A percentile compares a stretch with the other conserved stretches of the same genome.
Evolutionary conservation across 2,888 invertebrate species (phyloP).

Genomic region (Athalia cordata): DNA sequence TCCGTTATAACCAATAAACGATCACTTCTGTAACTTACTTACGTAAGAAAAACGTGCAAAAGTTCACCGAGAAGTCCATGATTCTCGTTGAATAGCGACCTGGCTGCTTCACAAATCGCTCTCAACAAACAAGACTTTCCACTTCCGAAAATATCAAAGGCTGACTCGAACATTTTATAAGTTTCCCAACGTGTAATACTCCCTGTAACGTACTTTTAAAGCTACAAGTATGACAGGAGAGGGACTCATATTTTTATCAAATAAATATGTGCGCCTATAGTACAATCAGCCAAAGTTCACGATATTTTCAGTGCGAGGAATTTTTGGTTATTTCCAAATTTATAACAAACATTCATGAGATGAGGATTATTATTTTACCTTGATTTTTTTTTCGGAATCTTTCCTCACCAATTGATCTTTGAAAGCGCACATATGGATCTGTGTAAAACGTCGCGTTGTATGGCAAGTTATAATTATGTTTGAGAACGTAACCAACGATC

Average conservation of each 20-base stretch:
- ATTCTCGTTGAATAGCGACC: slow-evolving; percentile 79
- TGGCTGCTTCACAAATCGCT: slow-evolving; percentile 86
- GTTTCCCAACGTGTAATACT: slow-evolving; percentile 65
- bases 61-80: slow-evolving; percentile 85
- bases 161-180: slow-evolving; percentile 66
- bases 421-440: slow-evolving; percentile 72
- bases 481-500: slow-evolving; percentile 74
- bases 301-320: too few relatives aligned
- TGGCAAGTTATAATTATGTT: slow-evolving; percentile 72
- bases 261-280: not conserved
- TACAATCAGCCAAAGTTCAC: too few relatives aligned
- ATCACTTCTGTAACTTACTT: slow-evolving; percentile 51
- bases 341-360: not conserved
- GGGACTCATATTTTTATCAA: not conserved
- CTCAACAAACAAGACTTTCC: slow-evolving; percentile 82
- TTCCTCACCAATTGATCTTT: slow-evolving; percentile 72
- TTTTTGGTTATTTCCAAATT: not conserved
- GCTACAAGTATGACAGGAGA: not conserved
- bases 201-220: slow-evolving; percentile 18
- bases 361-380: not conserved
- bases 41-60: slow-evolving; percentile 83
- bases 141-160: slow-evolving; percentile 59
- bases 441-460: slow-evolving; percentile 67
- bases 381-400: slow-evolving; percentile 47
- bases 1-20: slow-evolving; percentile 4